Evolutionary conservation across 2,113 vertebrate genomes (phyloP), one percentile per base, ranked within the genome.

Genomic region (Ailuropoda melanoleuca): DNA sequence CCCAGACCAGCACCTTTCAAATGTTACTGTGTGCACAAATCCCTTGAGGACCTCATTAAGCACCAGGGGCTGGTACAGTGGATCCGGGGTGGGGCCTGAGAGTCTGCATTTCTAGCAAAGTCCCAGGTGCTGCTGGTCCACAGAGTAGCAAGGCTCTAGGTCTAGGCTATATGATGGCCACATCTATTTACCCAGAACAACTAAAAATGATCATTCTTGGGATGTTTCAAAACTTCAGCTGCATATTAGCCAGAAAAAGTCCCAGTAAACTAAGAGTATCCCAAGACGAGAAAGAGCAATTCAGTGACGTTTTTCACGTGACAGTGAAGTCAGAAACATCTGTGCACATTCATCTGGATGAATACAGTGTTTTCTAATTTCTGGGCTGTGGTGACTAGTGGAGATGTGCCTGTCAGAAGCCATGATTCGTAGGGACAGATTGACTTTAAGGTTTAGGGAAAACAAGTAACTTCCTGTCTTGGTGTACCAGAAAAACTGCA

Each of bases 321-420:
- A 97, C 53, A 90, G 55, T 86, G 72, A 97, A 96, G 80, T 97
- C 83, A 90, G 85, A 95, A 97, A 97, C 87, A 97, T 93, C 95
- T 97, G 78, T 86, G 64, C 12, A 53, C 46, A 87, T 94, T 95
- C 82, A 93, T 96, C 66, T 90, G 83, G 72, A 93, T 56, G 84
- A 62, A 91, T 56, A 86, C 10, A 91, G 75, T 90, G 55, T 78
- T 93, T 96, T 64, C 46, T 60, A 58, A 60, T 86, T 93, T 91
- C 96, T 95, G 95, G 62, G 53, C 50, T 39, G 64, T 72, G 77
- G 82, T 93, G 86, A 97, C 55, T 17, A 89, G 83, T 87, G 94
- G 96, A 96, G 87, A 83, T 21, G n/a, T 13, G 21, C 21, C 39
- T 88, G 68, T 90, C 95, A 88, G 74, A 96, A 95, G 62, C 72